Conservation (phyloP, 1,140 invertebrate species). For the Panagrolaimus sp. region DNA sequence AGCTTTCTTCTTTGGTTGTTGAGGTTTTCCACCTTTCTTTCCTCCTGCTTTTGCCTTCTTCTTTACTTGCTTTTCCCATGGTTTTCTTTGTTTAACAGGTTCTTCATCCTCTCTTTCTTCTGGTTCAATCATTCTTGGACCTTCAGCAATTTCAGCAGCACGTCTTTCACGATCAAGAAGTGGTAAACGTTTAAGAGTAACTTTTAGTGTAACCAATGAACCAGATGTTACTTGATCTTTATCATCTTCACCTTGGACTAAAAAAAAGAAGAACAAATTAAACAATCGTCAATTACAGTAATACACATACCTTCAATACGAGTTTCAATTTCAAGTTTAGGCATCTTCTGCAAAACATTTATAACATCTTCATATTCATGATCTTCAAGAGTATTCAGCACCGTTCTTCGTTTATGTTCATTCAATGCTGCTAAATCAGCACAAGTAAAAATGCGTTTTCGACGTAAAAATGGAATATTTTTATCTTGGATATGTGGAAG, state of each 20-base stretch:
- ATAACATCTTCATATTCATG: slow-evolving; percentile 85
- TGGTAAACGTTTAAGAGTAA: slow-evolving; percentile 70
- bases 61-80: slow-evolving; percentile 52
- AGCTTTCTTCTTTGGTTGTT: slow-evolving; percentile 21
- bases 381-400: slow-evolving; percentile 77
- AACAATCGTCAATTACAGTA: too few relatives aligned
- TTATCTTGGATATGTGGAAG: slow-evolving; percentile 90
- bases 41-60: slow-evolving; percentile 55
- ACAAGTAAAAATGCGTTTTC: slow-evolving; percentile 64
- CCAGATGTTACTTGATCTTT: slow-evolving; percentile 88
- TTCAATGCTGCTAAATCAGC: slow-evolving; percentile 83
- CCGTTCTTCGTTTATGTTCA: slow-evolving; percentile 75
- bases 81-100: slow-evolving; percentile 47
- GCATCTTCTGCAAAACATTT: slow-evolving; percentile 81
- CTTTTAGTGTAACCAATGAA: slow-evolving; percentile 92
- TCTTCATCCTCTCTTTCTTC: slow-evolving; percentile 65
- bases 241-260: slow-evolving; percentile 92
- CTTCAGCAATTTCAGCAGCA: slow-evolving; percentile 33
- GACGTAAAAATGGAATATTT: slow-evolving; percentile 75
- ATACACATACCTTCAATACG: too few relatives aligned
- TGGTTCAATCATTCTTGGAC: slow-evolving; percentile 21
- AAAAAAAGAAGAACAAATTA: slow-evolving; percentile 59
- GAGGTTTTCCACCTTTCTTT: slow-evolving; percentile 18
- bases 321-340: slow-evolving; percentile 73
- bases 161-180: slow-evolving; percentile 47